Percentiles rank a stretch among this genome's conserved stretches.
Evolutionary conservation across 2,797 vertebrate species (phyloP).

Genomic region (Leptodactylus fallax): DNA sequence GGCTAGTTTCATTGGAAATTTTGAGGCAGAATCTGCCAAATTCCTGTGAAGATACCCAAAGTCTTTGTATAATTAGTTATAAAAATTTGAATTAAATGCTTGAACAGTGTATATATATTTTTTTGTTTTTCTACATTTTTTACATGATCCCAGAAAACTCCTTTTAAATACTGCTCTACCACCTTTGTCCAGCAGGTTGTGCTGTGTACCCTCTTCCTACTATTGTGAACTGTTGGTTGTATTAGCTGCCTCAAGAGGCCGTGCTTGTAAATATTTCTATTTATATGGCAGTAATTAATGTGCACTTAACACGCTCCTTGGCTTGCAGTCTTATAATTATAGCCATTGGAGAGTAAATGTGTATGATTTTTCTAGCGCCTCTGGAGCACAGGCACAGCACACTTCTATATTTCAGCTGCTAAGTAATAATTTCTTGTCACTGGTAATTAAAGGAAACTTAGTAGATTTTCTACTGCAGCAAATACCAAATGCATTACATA

Average conservation of each 20-base stretch:
- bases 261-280: slow-evolving; percentile 45
- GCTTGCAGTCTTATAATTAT: slow-evolving; percentile 13
- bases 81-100: no score
- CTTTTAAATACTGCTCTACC: neutral
- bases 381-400: neutral
- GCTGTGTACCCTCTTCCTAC: neutral
- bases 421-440: neutral
- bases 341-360: neutral
- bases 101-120: no score
- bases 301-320: slow-evolving; percentile 18
- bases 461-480: neutral
- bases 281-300: slow-evolving; percentile 20
- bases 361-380: neutral
- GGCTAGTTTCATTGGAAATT: no score
- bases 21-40: no score
- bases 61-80: no score
- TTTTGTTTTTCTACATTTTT: no score
- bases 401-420: neutral
- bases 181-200: slow-evolving; percentile 19
- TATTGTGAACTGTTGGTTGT: neutral
- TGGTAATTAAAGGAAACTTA: neutral
- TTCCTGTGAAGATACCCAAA: no score
- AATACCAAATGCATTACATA: neutral
- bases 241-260: slow-evolving; percentile 13
- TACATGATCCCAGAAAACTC: neutral